Evolutionary conservation across 2,888 invertebrate genomes (phyloP).

Genomic region (Hemithea aestivaria): DNA sequence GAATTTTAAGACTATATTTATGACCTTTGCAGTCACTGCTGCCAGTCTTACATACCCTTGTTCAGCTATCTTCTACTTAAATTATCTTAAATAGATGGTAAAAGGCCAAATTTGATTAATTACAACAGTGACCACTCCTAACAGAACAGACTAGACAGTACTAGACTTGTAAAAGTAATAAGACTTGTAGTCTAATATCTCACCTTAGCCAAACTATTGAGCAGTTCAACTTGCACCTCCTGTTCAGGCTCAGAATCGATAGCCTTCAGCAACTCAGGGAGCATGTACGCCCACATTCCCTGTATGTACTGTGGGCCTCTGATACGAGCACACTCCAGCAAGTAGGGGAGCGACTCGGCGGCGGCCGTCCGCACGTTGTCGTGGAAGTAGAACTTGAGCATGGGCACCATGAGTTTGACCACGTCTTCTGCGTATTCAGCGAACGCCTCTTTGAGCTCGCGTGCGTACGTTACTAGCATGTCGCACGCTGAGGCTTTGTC

Average conservation of each 20-base stretch:
- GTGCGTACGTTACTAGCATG: constrained; percentile 97
- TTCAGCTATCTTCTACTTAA: no score
- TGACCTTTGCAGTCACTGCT: no score
- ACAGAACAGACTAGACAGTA: no score
- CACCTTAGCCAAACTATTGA: constrained; percentile 88
- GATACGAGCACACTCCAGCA: constrained; percentile 92
- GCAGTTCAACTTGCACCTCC: constrained; percentile 90
- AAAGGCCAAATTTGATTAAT: no score
- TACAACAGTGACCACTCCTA: no score
- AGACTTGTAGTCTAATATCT: no score
- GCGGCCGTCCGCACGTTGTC: constrained; percentile 96
- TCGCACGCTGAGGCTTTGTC: constrained; percentile 98
- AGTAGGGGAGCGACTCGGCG: constrained; percentile 92
- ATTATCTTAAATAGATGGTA: no score
- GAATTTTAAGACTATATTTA: no score
- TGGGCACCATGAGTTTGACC: constrained; percentile 90
- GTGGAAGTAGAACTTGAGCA: constrained; percentile 96
- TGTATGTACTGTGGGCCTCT: constrained; percentile 84
- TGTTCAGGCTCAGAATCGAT: constrained; percentile 94
- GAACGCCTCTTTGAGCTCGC: constrained; percentile 92
- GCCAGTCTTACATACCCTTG: no score
- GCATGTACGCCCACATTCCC: constrained; percentile 92
- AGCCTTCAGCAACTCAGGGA: constrained; percentile 91
- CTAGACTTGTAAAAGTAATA: no score
- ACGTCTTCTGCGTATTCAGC: constrained; percentile 81